Evolutionary conservation across 2,888 invertebrate genomes (phyloP), one percentile per base, ranked within the genome.

Genomic region (Papilio demoleus): DNA sequence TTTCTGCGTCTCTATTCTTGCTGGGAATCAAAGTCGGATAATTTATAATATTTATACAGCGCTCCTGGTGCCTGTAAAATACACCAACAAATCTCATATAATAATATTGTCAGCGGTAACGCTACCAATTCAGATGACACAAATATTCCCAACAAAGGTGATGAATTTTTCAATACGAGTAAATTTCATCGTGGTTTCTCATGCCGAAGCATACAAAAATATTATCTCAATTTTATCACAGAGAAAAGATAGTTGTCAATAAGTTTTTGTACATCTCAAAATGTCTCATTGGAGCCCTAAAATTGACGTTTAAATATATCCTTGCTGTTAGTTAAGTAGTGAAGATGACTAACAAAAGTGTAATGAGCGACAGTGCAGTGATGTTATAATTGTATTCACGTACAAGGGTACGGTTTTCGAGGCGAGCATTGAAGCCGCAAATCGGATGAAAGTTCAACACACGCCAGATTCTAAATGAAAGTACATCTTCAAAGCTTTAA

Each of bases 401-500:
- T 31, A 31, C 31, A 4, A 31, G 31, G 6, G 31, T 31, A 31
- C 31, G 31, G 4, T 31, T 31, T 6, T 69, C 64, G 40, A 45
- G 24, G 63, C 27, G 59, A 14, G 19, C 64, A 38, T 60, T 50
- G 42, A 34, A 50, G 65, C 53, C 38, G 63, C 65, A 60, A 50
- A 68, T 59, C 68, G 50, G 17, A 42, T 47, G 67, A 58, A 69
- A 69, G 69, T 65, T 68, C 72, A 71, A 67, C 73, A n/a, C 68
- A 69, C 65, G 71, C 67, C 68, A 42, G 66, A 66, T 70, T 53
- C 60, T 14, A 60, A 65, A 68, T 60, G 64, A 70, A 72, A 71
- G 72, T 73, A 72, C 71, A 74, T 73, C 73, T 72, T 70, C 67
- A 73, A 72, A 74, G 71, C 72, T 75, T 74, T 73, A 75, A 75